A percentile compares a stretch with the other conserved stretches of the same genome.
Conservation (phyloP, 1,140 invertebrate species). For the Drosophila neocordata region DNA sequence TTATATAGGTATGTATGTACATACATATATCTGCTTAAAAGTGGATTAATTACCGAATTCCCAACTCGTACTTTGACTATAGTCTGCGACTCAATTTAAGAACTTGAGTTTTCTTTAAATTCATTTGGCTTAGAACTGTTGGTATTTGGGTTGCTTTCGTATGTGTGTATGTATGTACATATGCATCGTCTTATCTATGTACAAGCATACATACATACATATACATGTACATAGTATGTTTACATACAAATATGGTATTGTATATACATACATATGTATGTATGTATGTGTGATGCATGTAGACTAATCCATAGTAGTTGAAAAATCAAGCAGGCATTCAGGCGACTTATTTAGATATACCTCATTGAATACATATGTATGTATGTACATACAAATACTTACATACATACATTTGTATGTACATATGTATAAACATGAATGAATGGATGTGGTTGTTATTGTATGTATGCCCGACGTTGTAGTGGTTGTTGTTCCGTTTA, state of each 20-base stretch:
- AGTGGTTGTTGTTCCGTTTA: conserved; percentile 52
- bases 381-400: neutral
- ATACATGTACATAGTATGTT: neutral
- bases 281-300: conserved; percentile 18
- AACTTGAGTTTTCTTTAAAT: neutral
- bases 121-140: neutral
- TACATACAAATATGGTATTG: neutral
- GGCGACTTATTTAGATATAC: conserved; percentile 59
- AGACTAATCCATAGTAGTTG: conserved; percentile 60
- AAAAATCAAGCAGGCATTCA: conserved; percentile 70
- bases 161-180: neutral
- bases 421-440: conserved; percentile 37
- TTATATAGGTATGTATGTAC: too few species aligned
- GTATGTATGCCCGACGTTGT: conserved; percentile 15
- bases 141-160: neutral
- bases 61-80: too few species aligned
- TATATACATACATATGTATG: conserved; percentile 11
- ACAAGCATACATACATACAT: too few species aligned
- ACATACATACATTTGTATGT: neutral
- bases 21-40: too few species aligned
- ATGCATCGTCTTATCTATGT: too few species aligned
- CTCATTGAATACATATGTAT: conserved; percentile 20
- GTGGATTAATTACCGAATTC: too few species aligned
- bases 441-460: conserved; percentile 23
- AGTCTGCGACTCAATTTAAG: neutral